These are phyloP conservation scores for Acronicta psi DNA, from an alignment of 2,888 invertebrate species.

Conservation along the genomic window DNA sequence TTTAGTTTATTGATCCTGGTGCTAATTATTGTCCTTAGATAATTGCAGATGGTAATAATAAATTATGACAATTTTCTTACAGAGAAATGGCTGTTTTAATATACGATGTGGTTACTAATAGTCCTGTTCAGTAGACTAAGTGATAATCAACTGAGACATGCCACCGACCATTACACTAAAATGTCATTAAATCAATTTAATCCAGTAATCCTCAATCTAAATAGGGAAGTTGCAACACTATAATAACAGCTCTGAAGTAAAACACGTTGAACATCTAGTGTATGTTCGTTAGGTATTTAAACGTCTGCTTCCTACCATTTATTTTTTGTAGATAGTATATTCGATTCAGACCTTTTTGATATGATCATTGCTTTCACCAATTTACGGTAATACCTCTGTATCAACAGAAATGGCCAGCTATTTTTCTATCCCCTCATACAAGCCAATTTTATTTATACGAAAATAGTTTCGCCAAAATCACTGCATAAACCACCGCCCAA, in stretches of 20 bases:
- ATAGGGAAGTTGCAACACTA: not conserved
- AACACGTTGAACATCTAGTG: conserved; percentile 12
- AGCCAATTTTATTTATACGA: conserved; percentile 48
- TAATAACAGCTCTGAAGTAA: conserved; percentile 6
- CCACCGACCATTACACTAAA: not conserved
- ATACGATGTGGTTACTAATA: conserved; percentile 15
- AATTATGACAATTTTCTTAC: conserved; percentile 20
- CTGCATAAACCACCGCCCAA: conserved; percentile 66
- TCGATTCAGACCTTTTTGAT: conserved; percentile 29
- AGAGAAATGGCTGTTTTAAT: conserved; percentile 7
- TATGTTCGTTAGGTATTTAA: conserved; percentile 10
- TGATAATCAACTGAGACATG: not conserved
- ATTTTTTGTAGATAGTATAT: conserved; percentile 30
- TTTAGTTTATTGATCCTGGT: conserved; percentile 49
- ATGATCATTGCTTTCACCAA: conserved; percentile 42
- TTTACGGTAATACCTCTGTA: conserved; percentile 36
- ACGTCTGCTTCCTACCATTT: conserved; percentile 16
- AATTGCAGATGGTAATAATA: conserved; percentile 27
- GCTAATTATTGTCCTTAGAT: conserved; percentile 43
- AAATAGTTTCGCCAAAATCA: conserved; percentile 62
- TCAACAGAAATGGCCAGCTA: conserved; percentile 33
- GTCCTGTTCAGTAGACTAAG: conserved; percentile 4
- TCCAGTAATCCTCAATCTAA: no score
- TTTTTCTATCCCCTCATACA: conserved; percentile 46
- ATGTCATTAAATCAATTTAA: not conserved